Evolutionary conservation across 1,140 invertebrate genomes (phyloP).

Genomic region (Holcopasites calliopsidis): DNA sequence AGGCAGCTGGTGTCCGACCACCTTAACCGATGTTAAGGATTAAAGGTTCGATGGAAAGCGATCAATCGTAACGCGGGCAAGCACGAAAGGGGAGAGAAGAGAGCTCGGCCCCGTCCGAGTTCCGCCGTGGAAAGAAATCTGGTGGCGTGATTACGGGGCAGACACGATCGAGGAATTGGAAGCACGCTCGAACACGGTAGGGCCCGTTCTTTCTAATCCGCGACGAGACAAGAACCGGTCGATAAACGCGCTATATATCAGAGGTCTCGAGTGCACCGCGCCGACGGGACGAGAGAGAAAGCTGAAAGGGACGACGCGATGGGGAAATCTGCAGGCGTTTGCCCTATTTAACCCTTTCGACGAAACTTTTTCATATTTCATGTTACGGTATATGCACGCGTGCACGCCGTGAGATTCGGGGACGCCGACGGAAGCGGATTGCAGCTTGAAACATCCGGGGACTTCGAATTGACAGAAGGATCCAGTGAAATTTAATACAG

Average conservation of each 20-base stretch:
- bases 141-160: conserved; percentile 31
- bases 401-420: conserved; percentile 11
- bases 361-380: conserved; percentile 32
- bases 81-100: not conserved
- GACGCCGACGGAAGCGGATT: conserved; percentile 14
- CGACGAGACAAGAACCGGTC: conserved; percentile 54
- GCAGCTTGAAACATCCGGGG: not conserved
- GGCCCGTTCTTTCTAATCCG: conserved; percentile 54
- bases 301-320: conserved; percentile 32
- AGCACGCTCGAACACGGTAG: conserved; percentile 34
- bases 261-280: conserved; percentile 17
- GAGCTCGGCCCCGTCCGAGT: not conserved
- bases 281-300: conserved; percentile 44
- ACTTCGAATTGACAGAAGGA: conserved; percentile 3
- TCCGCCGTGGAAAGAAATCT: conserved; percentile 38
- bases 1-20: not conserved
- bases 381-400: not conserved
- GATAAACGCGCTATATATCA: conserved; percentile 55
- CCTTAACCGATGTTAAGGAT: conserved; percentile 32
- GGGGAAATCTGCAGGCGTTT: conserved; percentile 25
- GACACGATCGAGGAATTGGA: conserved; percentile 45
- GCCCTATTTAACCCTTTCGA: conserved; percentile 22
- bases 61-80: conserved; percentile 22
- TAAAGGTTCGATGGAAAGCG: conserved; percentile 15
- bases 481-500: not conserved